phyloP scores from a whole-genome alignment of 2,113 vertebrate species.

The Cephalopholis sonnerati region DNA sequence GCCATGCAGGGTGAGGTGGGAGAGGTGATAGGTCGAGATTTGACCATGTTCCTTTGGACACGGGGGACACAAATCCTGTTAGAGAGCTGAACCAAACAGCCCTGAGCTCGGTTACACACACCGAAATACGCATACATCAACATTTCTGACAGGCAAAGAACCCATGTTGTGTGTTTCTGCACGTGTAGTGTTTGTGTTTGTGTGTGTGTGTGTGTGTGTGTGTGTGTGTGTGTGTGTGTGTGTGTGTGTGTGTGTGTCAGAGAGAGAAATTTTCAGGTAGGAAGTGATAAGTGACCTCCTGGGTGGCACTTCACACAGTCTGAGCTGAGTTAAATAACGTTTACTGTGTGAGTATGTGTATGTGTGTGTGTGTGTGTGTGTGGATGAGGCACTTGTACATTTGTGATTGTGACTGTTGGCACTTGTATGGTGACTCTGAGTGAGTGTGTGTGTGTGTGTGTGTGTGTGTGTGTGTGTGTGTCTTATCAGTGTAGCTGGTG shows the following conservation, averaged over 20 bases:
- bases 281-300: constrained; percentile 49
- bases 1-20: constrained; percentile 22
- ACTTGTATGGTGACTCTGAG: constrained; percentile 36
- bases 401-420: constrained; percentile 54
- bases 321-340: constrained; percentile 39
- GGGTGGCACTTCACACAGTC: constrained; percentile 42
- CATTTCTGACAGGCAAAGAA: background rate
- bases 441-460: constrained; percentile 26
- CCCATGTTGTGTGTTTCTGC: background rate
- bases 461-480: constrained; percentile 47
- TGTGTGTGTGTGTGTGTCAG: no score
- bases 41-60: constrained; percentile 71
- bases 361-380: constrained; percentile 28
- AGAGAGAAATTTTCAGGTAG: constrained; percentile 28
- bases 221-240: background rate
- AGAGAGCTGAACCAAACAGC: constrained; percentile 68
- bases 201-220: constrained; percentile 6
- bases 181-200: background rate
- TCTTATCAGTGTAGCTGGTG: constrained; percentile 77
- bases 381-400: constrained; percentile 28
- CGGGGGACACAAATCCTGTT: constrained; percentile 68
- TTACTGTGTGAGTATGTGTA: constrained; percentile 2
- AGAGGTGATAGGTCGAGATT: constrained; percentile 60
- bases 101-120: constrained; percentile 4
- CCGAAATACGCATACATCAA: background rate